Conservation (phyloP, 1,140 invertebrate genomes). For the Scaptomyza hsui region DNA sequence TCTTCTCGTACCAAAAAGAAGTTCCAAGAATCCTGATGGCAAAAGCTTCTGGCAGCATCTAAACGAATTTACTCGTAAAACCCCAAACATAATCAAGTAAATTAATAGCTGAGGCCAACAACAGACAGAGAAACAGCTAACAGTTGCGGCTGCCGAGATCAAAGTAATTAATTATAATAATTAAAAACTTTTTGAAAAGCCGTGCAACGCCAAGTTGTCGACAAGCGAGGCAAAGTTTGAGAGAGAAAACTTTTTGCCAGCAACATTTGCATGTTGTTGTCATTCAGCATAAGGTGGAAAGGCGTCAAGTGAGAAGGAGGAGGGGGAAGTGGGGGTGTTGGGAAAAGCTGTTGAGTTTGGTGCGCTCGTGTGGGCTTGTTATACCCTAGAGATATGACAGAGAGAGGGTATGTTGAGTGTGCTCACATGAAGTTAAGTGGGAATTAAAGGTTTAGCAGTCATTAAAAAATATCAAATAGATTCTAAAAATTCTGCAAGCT, state of each 20-base stretch:
- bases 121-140: slow-evolving; percentile 15
- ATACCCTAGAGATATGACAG: slow-evolving; percentile 10
- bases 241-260: slow-evolving; percentile 55
- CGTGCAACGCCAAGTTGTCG: slow-evolving; percentile 38
- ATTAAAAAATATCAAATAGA: no score
- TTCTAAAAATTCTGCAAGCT: no score
- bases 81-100: slow-evolving; percentile 77
- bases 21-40: no score
- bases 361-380: slow-evolving; percentile 24
- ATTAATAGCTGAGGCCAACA: slow-evolving; percentile 72
- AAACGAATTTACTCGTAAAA: slow-evolving; percentile 62
- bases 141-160: slow-evolving; percentile 60
- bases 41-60: slow-evolving; percentile 11
- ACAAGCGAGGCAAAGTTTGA: slow-evolving; percentile 30
- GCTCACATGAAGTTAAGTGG: neutral
- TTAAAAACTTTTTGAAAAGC: slow-evolving; percentile 72
- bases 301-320: neutral
- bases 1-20: no score
- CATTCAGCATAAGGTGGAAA: neutral
- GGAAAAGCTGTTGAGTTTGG: slow-evolving; percentile 1
- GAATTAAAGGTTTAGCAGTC: no score
- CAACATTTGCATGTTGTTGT: slow-evolving; percentile 26
- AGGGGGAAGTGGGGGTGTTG: neutral
- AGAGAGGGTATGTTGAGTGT: neutral
- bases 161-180: slow-evolving; percentile 83